Evolutionary conservation across 2,888 invertebrate genomes (phyloP).

Genomic region (Pterostichus niger): DNA sequence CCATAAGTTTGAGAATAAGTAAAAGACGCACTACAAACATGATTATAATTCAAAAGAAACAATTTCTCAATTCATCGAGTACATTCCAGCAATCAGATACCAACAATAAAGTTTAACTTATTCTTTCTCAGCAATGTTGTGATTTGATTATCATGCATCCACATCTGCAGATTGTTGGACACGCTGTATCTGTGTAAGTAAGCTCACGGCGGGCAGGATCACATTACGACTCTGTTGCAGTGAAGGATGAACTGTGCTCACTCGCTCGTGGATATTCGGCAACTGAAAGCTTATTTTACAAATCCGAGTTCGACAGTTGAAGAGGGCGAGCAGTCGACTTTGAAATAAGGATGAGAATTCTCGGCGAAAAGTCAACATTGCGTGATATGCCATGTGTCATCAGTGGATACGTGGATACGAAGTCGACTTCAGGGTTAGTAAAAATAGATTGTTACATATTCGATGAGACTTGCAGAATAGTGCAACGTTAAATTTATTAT

Average conservation of each 20-base stretch:
- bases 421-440: neutral
- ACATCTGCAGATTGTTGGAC: neutral
- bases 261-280: slow-evolving; percentile 59
- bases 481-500: slow-evolving; percentile 20
- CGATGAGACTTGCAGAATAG: neutral
- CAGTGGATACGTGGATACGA: slow-evolving; percentile 8
- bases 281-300: slow-evolving; percentile 66
- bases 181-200: neutral
- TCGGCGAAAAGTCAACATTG: slow-evolving; percentile 52
- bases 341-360: slow-evolving; percentile 46
- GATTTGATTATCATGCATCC: slow-evolving; percentile 4
- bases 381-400: slow-evolving; percentile 60
- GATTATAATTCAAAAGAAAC: too few relatives aligned
- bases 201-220: slow-evolving; percentile 3
- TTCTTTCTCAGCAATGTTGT: neutral
- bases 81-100: neutral
- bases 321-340: slow-evolving; percentile 51
- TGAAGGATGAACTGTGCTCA: slow-evolving; percentile 53
- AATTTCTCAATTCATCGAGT: too few relatives aligned
- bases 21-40: too few relatives aligned
- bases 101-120: slow-evolving; percentile 6
- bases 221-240: slow-evolving; percentile 25
- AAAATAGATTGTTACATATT: slow-evolving; percentile 20
- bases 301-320: slow-evolving; percentile 65
- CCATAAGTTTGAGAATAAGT: too few relatives aligned